Base-by-base conservation (phyloP, 2,888 invertebrate species). In the Pammene aurita region DNA sequence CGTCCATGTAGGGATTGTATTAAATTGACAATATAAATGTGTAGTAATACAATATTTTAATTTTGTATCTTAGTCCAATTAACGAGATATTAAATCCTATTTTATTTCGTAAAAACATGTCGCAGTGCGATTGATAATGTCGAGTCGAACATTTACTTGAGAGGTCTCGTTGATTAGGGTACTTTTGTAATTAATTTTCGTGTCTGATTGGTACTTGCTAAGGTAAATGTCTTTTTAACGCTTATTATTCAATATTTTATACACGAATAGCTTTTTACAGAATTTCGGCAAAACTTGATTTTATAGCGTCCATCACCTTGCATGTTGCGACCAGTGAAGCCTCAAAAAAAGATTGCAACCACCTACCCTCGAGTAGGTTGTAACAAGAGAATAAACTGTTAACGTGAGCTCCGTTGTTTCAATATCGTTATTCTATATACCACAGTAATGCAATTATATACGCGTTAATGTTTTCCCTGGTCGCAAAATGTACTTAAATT, bases 1-100 rank as follows among this genome's bases (percentile, higher is more conserved):
- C 87, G 88, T 89, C 88, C 89, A 85, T 68, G 72, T 83, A 84
- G 81, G 83, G 84, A 84, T 84, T 85, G 85, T 86, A 87, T 86
- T 85, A 83, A 84, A 83, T 85, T 82, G 89, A 89, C 89, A 89
- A 89, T 89, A 89, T 87, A 74, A 80, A 80, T 87, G 84, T 87
- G 80, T 83, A 77, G 52, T 54, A 38, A 56, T 62, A 61, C 42
- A 35, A n/a, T 70, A 56, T 48, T 66, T 61, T 62, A 50, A 13
- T 66, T 69, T 42, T 63, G 57, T 7, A 7, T 9, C 41, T 52
- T 18, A 62, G 41, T 62, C 41, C 16, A 41, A 52, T 62, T 41
- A 52, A 62, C 10, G 50, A 26, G 50, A 62, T n/a, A 13, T 10
- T 48, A 6, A 38, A 48, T 34, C 60, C 58, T n/a, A n/a, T 18